Evolutionary conservation across 2,888 invertebrate species (phyloP).

Genomic region (Andrena camellia): DNA sequence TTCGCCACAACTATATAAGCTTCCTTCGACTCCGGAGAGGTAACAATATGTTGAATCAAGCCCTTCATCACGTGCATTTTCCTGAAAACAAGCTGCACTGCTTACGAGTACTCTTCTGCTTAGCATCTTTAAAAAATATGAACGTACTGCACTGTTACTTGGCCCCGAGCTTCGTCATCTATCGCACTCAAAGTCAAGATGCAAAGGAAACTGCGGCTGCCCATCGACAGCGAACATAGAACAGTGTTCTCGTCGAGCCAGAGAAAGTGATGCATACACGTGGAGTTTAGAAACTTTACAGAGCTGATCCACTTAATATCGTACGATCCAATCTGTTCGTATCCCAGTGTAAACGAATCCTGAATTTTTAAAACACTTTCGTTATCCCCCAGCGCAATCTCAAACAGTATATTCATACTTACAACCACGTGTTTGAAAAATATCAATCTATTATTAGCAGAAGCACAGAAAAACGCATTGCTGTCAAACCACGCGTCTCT

Average conservation of each 20-base stretch:
- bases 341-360: slow-evolving; percentile 71
- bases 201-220: slow-evolving; percentile 72
- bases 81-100: slow-evolving; percentile 55
- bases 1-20: slow-evolving; percentile 83
- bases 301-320: slow-evolving; percentile 74
- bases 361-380: slow-evolving; percentile 50
- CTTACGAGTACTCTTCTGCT: background rate
- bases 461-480: slow-evolving; percentile 84
- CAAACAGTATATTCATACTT: slow-evolving; percentile 50
- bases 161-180: slow-evolving; percentile 51
- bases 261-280: slow-evolving; percentile 86
- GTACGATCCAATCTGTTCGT: slow-evolving; percentile 75
- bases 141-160: slow-evolving; percentile 72
- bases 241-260: slow-evolving; percentile 86
- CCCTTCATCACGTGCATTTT: slow-evolving; percentile 75
- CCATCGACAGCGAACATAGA: slow-evolving; percentile 81
- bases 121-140: background rate
- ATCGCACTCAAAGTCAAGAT: slow-evolving; percentile 71
- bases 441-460: slow-evolving; percentile 73
- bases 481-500: slow-evolving; percentile 76
- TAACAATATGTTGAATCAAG: slow-evolving; percentile 80
- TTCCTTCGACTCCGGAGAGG: slow-evolving; percentile 71
- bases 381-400: background rate
- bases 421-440: slow-evolving; percentile 76
- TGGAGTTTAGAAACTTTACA: slow-evolving; percentile 42